These are phyloP conservation scores for Lanistes nyassanus DNA, from an alignment of 1,140 invertebrate species.

Conservation along the genomic window DNA sequence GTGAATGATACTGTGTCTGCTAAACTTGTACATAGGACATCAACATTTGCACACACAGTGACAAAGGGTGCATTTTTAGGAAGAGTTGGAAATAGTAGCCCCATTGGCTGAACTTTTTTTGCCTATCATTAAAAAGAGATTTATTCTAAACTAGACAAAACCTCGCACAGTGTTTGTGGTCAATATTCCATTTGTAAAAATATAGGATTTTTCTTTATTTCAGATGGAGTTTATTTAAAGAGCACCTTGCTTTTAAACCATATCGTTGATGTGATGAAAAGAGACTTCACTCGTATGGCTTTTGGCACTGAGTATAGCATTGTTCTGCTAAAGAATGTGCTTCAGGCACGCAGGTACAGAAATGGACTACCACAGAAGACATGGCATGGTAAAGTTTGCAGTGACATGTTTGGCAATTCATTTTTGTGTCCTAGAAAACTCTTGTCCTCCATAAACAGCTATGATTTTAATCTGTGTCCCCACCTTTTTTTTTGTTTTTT, in stretches of 20 bases:
- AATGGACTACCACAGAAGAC: slow-evolving; percentile 34
- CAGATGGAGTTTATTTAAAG: slow-evolving; percentile 42
- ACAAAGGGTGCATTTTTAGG: no score
- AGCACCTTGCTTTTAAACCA: slow-evolving; percentile 32
- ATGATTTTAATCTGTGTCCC: neutral
- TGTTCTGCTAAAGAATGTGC: slow-evolving; percentile 44
- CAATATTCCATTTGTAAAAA: neutral
- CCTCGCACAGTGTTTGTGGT: neutral
- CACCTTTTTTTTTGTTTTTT: neutral
- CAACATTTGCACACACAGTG: no score
- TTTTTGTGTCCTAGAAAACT: no score
- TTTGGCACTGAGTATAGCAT: slow-evolving; percentile 47
- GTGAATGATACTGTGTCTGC: no score
- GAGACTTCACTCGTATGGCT: slow-evolving; percentile 38
- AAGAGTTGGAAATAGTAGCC: neutral
- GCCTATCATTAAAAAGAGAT: neutral
- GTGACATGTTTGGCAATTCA: no score
- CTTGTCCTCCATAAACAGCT: neutral
- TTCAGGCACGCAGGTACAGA: slow-evolving; percentile 42
- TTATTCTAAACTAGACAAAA: neutral
- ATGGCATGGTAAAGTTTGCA: slow-evolving; percentile 45
- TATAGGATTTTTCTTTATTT: slow-evolving; percentile 1
- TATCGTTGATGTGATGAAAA: slow-evolving; percentile 34
- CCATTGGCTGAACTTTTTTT: neutral
- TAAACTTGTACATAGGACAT: no score